Percentiles rank a stretch among this genome's conserved stretches.
These are phyloP conservation scores for Perodicticus potto DNA, from an alignment of 2,797 vertebrate species.

Conservation along the genomic window DNA sequence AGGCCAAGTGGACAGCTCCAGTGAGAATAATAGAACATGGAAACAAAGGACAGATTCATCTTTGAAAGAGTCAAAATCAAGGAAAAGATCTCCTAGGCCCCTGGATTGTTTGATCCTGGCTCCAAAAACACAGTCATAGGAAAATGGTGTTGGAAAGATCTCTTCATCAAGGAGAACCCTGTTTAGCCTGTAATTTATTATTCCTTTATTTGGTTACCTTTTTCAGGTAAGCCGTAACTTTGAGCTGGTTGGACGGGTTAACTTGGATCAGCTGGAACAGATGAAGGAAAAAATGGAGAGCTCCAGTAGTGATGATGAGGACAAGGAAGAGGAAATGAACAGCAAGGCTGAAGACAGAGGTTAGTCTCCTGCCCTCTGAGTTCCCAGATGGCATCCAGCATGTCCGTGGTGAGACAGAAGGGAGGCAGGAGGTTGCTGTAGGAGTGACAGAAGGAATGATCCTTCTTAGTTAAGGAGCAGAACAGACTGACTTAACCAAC, in stretches of 20 bases:
- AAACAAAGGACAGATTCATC: background rate
- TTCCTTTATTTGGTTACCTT: background rate
- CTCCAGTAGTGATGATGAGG: slow-evolving; percentile 92
- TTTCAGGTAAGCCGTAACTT: slow-evolving; percentile 97
- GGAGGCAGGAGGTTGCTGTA: slow-evolving; percentile 66
- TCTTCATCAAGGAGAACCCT: background rate
- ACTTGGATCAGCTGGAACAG: slow-evolving; percentile 97
- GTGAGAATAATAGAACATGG: background rate
- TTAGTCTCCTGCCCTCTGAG: slow-evolving; percentile 78
- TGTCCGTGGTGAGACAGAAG: slow-evolving; percentile 51
- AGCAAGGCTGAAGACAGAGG: slow-evolving; percentile 88
- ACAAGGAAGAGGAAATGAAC: slow-evolving; percentile 89
- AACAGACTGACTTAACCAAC: slow-evolving; percentile 59
- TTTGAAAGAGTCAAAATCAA: background rate
- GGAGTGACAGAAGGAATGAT: slow-evolving; percentile 69
- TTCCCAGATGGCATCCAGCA: slow-evolving; percentile 54
- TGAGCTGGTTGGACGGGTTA: slow-evolving; percentile 97
- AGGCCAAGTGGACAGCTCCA: background rate
- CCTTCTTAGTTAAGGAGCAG: slow-evolving; percentile 76
- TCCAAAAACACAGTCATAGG: background rate
- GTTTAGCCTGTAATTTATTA: background rate
- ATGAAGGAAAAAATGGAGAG: slow-evolving; percentile 93
- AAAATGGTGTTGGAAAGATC: background rate
- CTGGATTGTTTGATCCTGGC: background rate
- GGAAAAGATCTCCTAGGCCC: background rate